Conservation (phyloP, 2,113 vertebrate genomes). For the Hydrolagus affinis region DNA sequence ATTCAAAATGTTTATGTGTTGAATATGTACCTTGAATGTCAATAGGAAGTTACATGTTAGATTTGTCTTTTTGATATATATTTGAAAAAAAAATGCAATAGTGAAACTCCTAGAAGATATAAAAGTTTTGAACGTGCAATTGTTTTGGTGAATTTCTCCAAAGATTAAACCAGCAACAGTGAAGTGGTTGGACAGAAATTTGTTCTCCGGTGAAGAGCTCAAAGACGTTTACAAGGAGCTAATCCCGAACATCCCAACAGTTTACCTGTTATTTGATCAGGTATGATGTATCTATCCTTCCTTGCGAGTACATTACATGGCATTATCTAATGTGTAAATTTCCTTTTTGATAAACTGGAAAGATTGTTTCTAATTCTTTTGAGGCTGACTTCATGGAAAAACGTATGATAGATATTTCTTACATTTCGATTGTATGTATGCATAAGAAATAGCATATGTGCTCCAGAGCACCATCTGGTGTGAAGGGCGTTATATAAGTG, state of each 20-base stretch:
- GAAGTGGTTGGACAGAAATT: slow-evolving; percentile 40
- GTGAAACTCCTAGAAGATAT: neutral
- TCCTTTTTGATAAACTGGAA: neutral
- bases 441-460: too few species aligned
- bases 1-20: too few species aligned
- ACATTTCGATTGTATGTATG: too few species aligned
- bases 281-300: slow-evolving; percentile 34
- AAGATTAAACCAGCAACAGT: slow-evolving; percentile 42
- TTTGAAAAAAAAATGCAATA: neutral
- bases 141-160: slow-evolving; percentile 8
- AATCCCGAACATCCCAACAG: slow-evolving; percentile 37
- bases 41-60: neutral
- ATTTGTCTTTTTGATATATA: neutral
- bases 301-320: neutral
- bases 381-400: neutral
- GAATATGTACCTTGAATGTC: neutral
- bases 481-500: too few species aligned
- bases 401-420: neutral
- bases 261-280: slow-evolving; percentile 45
- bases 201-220: slow-evolving; percentile 40
- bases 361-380: neutral
- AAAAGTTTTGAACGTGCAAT: neutral
- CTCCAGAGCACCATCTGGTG: too few species aligned
- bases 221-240: slow-evolving; percentile 44
- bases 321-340: neutral